These are phyloP conservation scores for Felis chaus DNA, from an alignment of 2,113 vertebrate genomes.

Conservation along the genomic window DNA sequence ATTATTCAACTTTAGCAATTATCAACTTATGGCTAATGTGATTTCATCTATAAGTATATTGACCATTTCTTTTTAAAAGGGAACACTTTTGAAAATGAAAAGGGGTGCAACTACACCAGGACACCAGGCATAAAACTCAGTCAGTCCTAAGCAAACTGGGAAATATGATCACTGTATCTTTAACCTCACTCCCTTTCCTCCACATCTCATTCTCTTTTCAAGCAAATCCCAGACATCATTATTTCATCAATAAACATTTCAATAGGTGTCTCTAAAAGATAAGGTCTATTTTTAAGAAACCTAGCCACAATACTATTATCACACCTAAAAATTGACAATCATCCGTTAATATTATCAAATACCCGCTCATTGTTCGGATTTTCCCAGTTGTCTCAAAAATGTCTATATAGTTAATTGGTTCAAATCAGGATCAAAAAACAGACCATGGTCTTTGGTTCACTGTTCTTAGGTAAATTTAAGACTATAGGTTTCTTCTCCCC, in stretches of 20 bases:
- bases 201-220: not conserved
- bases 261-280: constrained; percentile 10
- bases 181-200: not conserved
- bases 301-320: not conserved
- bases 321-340: not conserved
- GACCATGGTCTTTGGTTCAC: not conserved
- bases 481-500: not conserved
- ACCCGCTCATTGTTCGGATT: not conserved
- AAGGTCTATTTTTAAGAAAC: not conserved
- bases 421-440: not conserved
- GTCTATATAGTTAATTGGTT: constrained; percentile 15
- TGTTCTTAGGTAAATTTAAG: constrained; percentile 49
- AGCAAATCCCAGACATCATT: not conserved
- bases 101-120: not conserved
- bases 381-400: not conserved
- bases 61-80: constrained; percentile 17
- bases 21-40: not conserved
- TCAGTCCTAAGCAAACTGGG: not conserved
- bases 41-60: not conserved
- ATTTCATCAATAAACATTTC: constrained; percentile 36
- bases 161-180: not conserved
- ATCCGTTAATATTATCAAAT: constrained; percentile 21
- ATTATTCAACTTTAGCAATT: constrained; percentile 44
- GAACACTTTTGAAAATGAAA: constrained; percentile 34
- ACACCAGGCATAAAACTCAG: not conserved